A percentile compares a stretch with the other conserved stretches of the same genome.
Evolutionary conservation across 1,140 invertebrate genomes (phyloP).

Genomic region (Pseudomyrmex sp.): DNA sequence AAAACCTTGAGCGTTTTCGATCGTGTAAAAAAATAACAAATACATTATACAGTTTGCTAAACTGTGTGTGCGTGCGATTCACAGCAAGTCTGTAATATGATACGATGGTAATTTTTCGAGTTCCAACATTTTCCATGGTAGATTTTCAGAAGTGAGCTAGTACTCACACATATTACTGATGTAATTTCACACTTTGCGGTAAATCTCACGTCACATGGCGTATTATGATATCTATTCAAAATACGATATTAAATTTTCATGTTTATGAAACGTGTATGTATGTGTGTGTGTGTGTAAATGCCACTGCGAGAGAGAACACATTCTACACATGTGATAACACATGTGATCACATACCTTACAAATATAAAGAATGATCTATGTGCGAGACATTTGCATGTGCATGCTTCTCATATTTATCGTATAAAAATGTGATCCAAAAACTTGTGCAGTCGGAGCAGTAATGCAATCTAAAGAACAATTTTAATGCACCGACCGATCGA

Average conservation of each 20-base stretch:
- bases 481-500: too few relatives aligned
- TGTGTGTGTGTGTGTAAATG: not conserved
- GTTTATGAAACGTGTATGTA: not conserved
- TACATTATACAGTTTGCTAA: not conserved
- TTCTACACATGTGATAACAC: too few relatives aligned
- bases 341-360: too few relatives aligned
- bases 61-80: not conserved
- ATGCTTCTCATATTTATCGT: too few relatives aligned
- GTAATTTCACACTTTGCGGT: conserved; percentile 27
- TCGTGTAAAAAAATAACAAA: not conserved
- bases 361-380: too few relatives aligned
- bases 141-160: not conserved
- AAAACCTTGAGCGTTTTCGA: not conserved
- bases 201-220: not conserved
- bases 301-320: too few relatives aligned
- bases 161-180: not conserved
- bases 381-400: too few relatives aligned
- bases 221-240: not conserved
- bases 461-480: too few relatives aligned
- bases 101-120: not conserved
- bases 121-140: not conserved
- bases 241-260: not conserved
- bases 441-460: too few relatives aligned
- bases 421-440: too few relatives aligned
- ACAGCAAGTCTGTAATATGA: not conserved